Conservation (phyloP, 2,113 vertebrate species). For the Coracopsis vasa region DNA sequence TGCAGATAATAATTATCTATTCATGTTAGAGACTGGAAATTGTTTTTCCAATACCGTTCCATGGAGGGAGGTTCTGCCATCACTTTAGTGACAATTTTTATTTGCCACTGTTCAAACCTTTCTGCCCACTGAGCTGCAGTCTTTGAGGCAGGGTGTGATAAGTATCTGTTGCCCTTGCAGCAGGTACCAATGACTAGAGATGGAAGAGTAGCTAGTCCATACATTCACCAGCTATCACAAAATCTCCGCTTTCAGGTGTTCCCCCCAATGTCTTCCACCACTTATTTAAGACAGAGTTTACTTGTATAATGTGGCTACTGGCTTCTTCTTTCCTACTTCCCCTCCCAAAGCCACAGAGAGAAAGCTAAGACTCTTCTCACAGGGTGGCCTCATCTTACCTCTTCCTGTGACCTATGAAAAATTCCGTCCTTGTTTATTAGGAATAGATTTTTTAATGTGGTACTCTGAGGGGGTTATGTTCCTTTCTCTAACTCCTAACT, state of each 20-base stretch:
- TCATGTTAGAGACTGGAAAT: neutral
- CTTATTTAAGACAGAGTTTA: neutral
- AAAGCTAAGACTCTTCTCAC: neutral
- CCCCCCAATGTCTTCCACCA: neutral
- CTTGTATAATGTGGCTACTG: neutral
- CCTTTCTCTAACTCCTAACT: neutral
- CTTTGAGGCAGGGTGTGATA: neutral
- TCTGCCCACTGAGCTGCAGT: neutral
- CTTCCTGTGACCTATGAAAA: neutral
- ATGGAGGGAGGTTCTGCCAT: neutral
- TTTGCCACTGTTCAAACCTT: neutral
- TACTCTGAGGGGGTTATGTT: neutral
- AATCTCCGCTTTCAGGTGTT: neutral
- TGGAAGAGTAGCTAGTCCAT: neutral
- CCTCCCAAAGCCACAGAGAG: neutral
- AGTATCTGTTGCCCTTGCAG: neutral
- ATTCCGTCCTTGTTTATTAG: neutral
- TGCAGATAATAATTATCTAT: neutral
- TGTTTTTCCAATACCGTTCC: neutral
- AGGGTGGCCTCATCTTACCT: neutral
- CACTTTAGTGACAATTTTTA: neutral
- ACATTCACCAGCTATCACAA: neutral
- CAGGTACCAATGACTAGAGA: neutral
- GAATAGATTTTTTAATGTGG: neutral
- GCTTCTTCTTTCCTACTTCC: neutral